Conservation (phyloP, 2,888 invertebrate species). For the Phrixothrix hirtus region DNA sequence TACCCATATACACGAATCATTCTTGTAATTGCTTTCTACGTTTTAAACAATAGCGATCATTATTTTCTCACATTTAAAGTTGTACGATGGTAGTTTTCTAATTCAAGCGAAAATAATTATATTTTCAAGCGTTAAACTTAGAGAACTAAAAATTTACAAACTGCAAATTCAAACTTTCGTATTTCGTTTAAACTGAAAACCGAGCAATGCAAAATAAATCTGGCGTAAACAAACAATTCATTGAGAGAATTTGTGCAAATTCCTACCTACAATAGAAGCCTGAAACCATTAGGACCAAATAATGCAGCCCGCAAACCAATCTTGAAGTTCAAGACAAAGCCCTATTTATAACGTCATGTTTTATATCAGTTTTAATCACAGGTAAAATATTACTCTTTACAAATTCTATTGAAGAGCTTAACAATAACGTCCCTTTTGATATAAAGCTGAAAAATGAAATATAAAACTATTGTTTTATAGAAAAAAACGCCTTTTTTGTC, state of each 20-base stretch:
- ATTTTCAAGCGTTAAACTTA: no score
- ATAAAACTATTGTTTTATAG: no score
- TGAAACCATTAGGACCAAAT: constrained; percentile 20
- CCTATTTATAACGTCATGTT: constrained; percentile 5
- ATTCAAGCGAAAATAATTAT: no score
- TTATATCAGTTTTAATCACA: constrained; percentile 11
- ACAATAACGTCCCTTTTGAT: no score
- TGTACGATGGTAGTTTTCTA: no score
- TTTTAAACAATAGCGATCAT: no score
- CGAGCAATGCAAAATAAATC: constrained; percentile 18
- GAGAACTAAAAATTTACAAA: constrained; percentile 8
- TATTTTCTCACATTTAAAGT: no score
- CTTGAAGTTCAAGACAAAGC: constrained; percentile 11
- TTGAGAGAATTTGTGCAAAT: constrained; percentile 17
- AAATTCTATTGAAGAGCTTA: neutral
- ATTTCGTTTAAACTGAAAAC: constrained; percentile 14
- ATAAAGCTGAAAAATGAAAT: no score
- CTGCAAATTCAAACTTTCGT: constrained; percentile 11
- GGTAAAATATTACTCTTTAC: neutral
- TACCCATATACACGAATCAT: no score
- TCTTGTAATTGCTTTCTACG: no score
- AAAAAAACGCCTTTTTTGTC: no score
- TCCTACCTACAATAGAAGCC: constrained; percentile 18
- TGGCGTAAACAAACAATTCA: constrained; percentile 20
- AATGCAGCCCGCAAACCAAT: constrained; percentile 21